Base-by-base conservation (phyloP, 1,140 invertebrate species). In the Atta colombica region DNA sequence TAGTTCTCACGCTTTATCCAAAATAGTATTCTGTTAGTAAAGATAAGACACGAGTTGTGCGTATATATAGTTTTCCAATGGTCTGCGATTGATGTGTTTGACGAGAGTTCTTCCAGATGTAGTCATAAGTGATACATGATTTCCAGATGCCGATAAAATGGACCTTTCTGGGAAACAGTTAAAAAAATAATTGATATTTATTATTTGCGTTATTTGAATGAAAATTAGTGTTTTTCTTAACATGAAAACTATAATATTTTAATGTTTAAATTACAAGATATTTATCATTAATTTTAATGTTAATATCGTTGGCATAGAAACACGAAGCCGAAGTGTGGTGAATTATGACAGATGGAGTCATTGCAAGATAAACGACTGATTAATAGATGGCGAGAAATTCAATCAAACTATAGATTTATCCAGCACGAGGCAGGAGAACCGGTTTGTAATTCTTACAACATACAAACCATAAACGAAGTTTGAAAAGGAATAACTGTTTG, bases 381-480 rank as follows among this genome's bases (percentile, higher is more conserved):
- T 74, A 72, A 72, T 60, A 82, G 68, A 82, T 25, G 71, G 35
- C 68, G 53, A 82, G 53, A 74, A 82, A 82, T 60, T 72, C 68
- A 58, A 74, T 74, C 53, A 21, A 74, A 82, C 25, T 60, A 61
- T 82, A 45, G 31, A 49, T 74, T 60, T 61, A 49, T 6, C 55
- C 3, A 18, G n/a, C 45, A 65, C 45, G 80, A 66, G 65, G 39
- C 68, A 25, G 16, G 55, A 45, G n/a, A 82, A 82, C 80, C 68
- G 80, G 80, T 82, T 82, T 74, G 35, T 35, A 49, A 61, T 82
- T 74, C 55, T 74, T 82, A 82, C 25, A 72, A 82, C 80, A 82
- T 45, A 49, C 77, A 31, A 55, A 28, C 51, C 35, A 60, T 71
- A 82, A 49, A 60, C 61, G 35, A 82, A 60, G 61, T 82, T 61